Evolutionary conservation across 2,888 invertebrate genomes (phyloP), one percentile per base, ranked within the genome.

Genomic region (Ashinkailepas kermadecensis): DNA sequence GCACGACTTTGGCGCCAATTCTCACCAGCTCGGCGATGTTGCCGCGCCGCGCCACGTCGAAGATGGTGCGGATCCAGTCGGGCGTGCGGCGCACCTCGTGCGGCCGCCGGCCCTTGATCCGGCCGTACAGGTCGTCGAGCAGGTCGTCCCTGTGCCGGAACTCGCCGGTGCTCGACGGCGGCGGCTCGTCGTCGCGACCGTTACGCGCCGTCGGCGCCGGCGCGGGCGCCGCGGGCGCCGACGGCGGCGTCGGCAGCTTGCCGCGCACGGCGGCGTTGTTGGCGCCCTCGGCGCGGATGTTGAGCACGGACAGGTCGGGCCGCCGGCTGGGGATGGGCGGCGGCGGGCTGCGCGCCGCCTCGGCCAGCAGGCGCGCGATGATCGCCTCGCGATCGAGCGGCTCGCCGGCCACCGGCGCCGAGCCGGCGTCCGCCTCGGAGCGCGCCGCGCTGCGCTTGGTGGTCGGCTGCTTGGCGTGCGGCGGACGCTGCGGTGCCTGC

Each of bases 11-110:
- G 39, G 39, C 39, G 39, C 39, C 39, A 39, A 39, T 13, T 80
- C 86, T 86, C 84, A 87, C 88, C 87, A 88, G 84, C 82, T 86
- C 85, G 78, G 86, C 85, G 39, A 87, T 84, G 82, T 86, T 84
- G 78, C 87, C 87, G 65, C 85, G 85, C 81, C 86, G 86, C n/a
- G 87, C 87, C 70, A 86, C 85, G 82, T 86, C 85, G 83, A 88
- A 87, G 23, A 87, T 87, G 83, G 86, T 86, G 84, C 86, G 86
- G 81, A 87, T 87, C 88, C 88, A 88, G 82, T 87, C 87, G 15
- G 88, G 88, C 13, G 87, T 87, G 80, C 86, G 84, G 62, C 87
- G 86, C 81, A 85, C 84, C 74, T 86, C 86, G 82, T 85, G 84
- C 79, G 83, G 84, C 62, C 85, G 79, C 78, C 83, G 81, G 74